Conservation (phyloP, 2,797 vertebrate genomes). For the Dermochelys coriacea region DNA sequence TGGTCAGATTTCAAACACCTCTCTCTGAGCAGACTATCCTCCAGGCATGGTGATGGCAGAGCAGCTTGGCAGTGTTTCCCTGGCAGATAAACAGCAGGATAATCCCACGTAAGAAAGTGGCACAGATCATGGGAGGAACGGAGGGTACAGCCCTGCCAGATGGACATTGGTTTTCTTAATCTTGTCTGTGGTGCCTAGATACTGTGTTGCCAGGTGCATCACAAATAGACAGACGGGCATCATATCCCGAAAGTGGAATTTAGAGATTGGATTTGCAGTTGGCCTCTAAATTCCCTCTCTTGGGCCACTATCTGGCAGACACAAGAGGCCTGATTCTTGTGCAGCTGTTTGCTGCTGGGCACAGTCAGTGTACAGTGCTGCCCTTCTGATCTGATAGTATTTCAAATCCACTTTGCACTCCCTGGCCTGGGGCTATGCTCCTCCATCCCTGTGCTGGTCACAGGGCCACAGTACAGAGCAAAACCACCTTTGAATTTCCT, state of each 20-base stretch:
- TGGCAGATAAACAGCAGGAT: background rate
- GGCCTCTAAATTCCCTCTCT: background rate
- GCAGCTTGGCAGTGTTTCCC: background rate
- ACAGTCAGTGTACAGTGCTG: background rate
- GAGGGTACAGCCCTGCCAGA: background rate
- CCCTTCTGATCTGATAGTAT: background rate
- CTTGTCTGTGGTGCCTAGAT: background rate
- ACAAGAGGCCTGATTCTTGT: background rate
- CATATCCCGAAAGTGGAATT: background rate
- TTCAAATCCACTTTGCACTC: background rate
- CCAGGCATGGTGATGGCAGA: background rate
- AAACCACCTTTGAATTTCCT: background rate
- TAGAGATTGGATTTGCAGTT: background rate
- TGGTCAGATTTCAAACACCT: background rate
- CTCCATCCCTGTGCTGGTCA: background rate
- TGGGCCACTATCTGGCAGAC: background rate
- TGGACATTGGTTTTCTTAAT: background rate
- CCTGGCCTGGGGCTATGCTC: background rate
- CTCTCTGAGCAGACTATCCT: background rate
- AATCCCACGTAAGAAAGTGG: background rate
- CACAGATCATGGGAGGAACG: background rate
- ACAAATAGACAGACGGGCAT: background rate
- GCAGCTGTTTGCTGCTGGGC: background rate
- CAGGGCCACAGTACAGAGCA: background rate
- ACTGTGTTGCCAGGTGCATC: background rate